A percentile compares a stretch with the other conserved stretches of the same genome.
These are phyloP conservation scores for Pangasius sanitwongsei DNA, from an alignment of 2,797 vertebrate species.

Conservation along the genomic window DNA sequence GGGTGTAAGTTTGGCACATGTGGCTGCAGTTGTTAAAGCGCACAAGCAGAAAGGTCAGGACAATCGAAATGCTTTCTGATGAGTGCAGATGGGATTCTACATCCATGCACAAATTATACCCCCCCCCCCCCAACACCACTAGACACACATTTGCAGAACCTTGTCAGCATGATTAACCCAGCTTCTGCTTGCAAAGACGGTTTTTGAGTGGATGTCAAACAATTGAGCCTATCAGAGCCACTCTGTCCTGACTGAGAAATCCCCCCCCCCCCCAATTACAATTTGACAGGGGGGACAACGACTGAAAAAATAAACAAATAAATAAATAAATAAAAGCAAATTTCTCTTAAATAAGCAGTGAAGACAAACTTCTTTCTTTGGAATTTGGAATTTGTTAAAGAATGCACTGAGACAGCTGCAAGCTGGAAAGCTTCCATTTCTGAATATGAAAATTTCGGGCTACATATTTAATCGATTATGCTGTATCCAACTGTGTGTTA, in stretches of 20 bases:
- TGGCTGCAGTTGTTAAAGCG: slow-evolving; percentile 70
- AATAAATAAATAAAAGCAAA: neutral
- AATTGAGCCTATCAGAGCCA: slow-evolving; percentile 30
- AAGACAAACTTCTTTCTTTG: neutral
- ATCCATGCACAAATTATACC: slow-evolving; percentile 38
- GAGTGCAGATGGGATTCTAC: slow-evolving; percentile 79
- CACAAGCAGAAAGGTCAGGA: slow-evolving; percentile 70
- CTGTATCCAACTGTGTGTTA: neutral
- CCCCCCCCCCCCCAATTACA: neutral
- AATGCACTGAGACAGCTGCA: neutral
- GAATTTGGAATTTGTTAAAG: neutral
- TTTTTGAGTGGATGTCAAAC: slow-evolving; percentile 19
- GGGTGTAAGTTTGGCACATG: slow-evolving; percentile 61
- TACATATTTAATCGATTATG: neutral
- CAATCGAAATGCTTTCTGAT: slow-evolving; percentile 76
- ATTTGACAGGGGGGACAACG: neutral
- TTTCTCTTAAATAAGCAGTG: neutral
- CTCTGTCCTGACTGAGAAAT: slow-evolving; percentile 17
- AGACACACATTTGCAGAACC: slow-evolving; percentile 38
- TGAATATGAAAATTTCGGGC: neutral
- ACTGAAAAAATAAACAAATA: neutral
- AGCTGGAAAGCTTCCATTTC: neutral
- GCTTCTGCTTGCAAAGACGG: slow-evolving; percentile 26
- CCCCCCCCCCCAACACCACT: slow-evolving; percentile 47
- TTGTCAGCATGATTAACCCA: slow-evolving; percentile 41